A percentile compares a stretch with the other conserved stretches of the same genome.
These are phyloP conservation scores for Oophaga sylvatica DNA, from an alignment of 2,797 vertebrate genomes.

Conservation along the genomic window DNA sequence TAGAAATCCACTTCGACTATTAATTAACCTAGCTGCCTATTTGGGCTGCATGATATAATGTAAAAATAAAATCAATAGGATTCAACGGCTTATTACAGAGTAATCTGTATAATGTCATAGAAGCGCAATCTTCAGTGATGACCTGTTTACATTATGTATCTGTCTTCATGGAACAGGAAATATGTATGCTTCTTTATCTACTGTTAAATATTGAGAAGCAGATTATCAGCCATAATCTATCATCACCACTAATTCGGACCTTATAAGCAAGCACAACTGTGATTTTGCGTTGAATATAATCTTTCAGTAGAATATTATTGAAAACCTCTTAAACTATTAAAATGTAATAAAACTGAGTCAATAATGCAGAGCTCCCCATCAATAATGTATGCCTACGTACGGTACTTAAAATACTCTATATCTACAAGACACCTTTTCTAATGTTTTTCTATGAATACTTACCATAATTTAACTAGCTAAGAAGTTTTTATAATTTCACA, in stretches of 20 bases:
- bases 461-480: not conserved
- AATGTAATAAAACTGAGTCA: not conserved
- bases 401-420: no score
- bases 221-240: not conserved
- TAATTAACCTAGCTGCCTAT: conserved; percentile 12
- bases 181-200: no score
- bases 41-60: not conserved
- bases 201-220: not conserved
- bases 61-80: conserved; percentile 12
- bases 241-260: not conserved
- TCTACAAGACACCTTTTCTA: not conserved
- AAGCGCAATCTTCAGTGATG: not conserved
- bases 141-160: not conserved
- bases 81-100: not conserved
- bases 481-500: not conserved
- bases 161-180: not conserved
- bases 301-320: not conserved
- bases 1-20: conserved; percentile 10
- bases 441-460: not conserved
- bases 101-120: conserved; percentile 10
- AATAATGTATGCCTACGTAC: not conserved
- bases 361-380: not conserved
- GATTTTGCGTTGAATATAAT: not conserved
- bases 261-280: not conserved
- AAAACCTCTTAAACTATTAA: not conserved